phyloP scores from a whole-genome alignment of 2,113 vertebrate genomes.

The Dolichallabes microphthalmus region DNA sequence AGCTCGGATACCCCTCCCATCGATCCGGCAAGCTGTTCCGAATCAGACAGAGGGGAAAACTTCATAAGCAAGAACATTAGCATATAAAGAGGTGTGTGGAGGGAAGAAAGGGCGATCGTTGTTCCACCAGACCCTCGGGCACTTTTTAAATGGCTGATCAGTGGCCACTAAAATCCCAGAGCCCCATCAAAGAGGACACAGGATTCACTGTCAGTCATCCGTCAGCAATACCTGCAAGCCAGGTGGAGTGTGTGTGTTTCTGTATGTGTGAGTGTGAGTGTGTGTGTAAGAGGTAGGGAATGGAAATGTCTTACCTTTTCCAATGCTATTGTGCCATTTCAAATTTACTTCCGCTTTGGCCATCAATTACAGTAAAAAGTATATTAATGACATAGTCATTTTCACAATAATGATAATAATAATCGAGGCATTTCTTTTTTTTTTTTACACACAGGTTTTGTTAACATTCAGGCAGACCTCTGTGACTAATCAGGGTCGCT shows the following conservation, averaged over 20 bases:
- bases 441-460: not conserved
- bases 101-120: slow-evolving; percentile 46
- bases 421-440: not conserved
- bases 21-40: slow-evolving; percentile 68
- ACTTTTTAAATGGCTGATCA: slow-evolving; percentile 49
- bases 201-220: slow-evolving; percentile 13
- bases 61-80: slow-evolving; percentile 66
- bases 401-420: not conserved
- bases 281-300: not conserved
- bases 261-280: not conserved
- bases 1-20: slow-evolving; percentile 26
- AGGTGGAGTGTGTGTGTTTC: slow-evolving; percentile 19
- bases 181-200: slow-evolving; percentile 33
- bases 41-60: slow-evolving; percentile 67
- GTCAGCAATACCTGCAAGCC: slow-evolving; percentile 25
- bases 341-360: not conserved
- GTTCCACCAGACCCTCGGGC: slow-evolving; percentile 42
- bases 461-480: not conserved
- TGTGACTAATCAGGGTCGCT: slow-evolving; percentile 43
- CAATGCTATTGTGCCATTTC: not conserved
- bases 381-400: not conserved
- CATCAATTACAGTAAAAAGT: too few relatives aligned
- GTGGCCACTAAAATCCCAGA: slow-evolving; percentile 35
- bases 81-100: slow-evolving; percentile 74
- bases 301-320: not conserved